Conservation (phyloP, 2,888 invertebrate genomes). For the Steinernema carpocapsae region DNA sequence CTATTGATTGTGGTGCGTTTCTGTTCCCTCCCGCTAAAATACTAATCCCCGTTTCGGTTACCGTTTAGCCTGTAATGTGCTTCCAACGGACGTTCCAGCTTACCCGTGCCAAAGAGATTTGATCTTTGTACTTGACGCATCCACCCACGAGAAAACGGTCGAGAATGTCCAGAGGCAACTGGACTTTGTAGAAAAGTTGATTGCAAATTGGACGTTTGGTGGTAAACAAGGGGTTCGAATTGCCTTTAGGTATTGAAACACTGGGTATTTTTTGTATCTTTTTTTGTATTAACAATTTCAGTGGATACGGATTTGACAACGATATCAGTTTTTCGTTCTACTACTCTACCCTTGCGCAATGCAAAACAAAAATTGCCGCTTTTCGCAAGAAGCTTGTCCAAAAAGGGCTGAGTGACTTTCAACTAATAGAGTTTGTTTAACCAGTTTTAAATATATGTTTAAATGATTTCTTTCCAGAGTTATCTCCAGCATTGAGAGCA, state of each 20-base stretch:
- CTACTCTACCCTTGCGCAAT: background rate
- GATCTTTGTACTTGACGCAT: background rate
- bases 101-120: background rate
- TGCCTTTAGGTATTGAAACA: no score
- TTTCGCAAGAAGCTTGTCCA: background rate
- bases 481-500: background rate
- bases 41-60: background rate
- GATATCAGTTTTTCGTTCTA: background rate
- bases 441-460: background rate
- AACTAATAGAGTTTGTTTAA: background rate
- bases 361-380: background rate
- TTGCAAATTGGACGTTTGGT: constrained; percentile 1
- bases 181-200: background rate
- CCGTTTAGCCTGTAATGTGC: background rate
- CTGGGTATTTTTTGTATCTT: no score
- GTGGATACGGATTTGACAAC: background rate
- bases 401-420: background rate
- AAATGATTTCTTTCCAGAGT: background rate
- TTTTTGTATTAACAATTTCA: no score
- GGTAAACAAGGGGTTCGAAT: background rate
- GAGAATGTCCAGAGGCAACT: background rate
- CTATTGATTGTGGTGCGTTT: background rate
- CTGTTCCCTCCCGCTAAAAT: background rate
- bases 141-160: background rate
- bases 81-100: background rate